Conservation (phyloP, 1,140 invertebrate species). For the Ctenoplectra terminalis region DNA sequence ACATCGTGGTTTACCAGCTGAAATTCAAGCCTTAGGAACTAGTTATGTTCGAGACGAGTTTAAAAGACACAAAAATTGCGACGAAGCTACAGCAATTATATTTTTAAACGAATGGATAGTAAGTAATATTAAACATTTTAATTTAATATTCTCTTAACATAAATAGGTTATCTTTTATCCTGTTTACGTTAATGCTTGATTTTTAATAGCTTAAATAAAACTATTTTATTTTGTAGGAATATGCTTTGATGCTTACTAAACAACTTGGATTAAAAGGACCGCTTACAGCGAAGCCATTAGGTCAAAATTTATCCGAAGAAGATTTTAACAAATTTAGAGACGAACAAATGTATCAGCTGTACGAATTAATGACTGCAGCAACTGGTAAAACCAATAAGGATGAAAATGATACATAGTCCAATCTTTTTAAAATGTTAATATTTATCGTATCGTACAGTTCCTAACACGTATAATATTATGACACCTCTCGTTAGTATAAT, state of each 20-base stretch:
- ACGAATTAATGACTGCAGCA: slow-evolving; percentile 91
- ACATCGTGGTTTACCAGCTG: slow-evolving; percentile 91
- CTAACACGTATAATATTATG: not conserved
- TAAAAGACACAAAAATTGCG: slow-evolving; percentile 91
- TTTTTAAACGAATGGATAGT: slow-evolving; percentile 96
- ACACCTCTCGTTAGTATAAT: not conserved
- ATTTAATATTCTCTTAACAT: not conserved
- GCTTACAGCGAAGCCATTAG: slow-evolving; percentile 84
- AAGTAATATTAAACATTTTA: slow-evolving; percentile 75
- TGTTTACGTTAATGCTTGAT: not conserved
- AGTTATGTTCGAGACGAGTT: slow-evolving; percentile 95
- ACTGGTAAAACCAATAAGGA: slow-evolving; percentile 70
- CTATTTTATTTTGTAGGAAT: slow-evolving; percentile 84
- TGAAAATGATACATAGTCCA: slow-evolving; percentile 5
- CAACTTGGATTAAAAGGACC: slow-evolving; percentile 87
- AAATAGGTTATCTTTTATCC: slow-evolving; percentile 1
- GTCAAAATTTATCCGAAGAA: slow-evolving; percentile 84
- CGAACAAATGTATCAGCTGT: slow-evolving; percentile 92
- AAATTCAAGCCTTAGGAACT: slow-evolving; percentile 90
- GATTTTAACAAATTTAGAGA: slow-evolving; percentile 89
- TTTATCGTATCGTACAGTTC: not conserved
- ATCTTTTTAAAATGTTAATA: not conserved
- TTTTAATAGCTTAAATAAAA: not conserved
- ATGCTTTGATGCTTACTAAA: slow-evolving; percentile 88
- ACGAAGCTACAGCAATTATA: slow-evolving; percentile 86